phyloP scores from a whole-genome alignment of 2,113 vertebrate species.

The Thymallus thymallus region DNA sequence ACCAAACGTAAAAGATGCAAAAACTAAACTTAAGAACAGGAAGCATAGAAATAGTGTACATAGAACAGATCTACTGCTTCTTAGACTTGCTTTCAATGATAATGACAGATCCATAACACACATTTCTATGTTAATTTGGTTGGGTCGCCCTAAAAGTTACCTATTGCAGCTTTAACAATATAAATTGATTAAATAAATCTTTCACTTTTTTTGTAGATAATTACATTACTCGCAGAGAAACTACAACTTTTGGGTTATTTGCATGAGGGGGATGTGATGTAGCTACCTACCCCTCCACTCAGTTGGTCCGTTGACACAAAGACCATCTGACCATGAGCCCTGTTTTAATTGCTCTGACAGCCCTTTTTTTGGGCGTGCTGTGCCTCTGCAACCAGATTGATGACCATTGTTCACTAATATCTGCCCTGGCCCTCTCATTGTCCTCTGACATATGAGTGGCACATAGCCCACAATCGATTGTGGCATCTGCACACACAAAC shows the following conservation, averaged over 20 bases:
- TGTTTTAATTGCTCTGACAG: constrained; percentile 58
- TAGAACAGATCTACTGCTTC: too few relatives aligned
- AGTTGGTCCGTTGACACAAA: constrained; percentile 25
- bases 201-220: neutral
- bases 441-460: constrained; percentile 37
- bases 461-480: constrained; percentile 33
- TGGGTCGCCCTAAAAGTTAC: too few relatives aligned
- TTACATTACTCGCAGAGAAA: neutral
- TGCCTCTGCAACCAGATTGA: constrained; percentile 48
- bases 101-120: too few relatives aligned
- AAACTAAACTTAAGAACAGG: too few relatives aligned
- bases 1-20: too few relatives aligned
- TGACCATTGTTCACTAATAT: constrained; percentile 59
- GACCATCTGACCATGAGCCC: constrained; percentile 31
- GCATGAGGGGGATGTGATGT: neutral
- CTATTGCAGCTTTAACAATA: too few relatives aligned
- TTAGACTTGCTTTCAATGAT: too few relatives aligned
- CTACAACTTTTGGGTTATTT: neutral
- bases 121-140: too few relatives aligned
- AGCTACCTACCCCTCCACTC: constrained; percentile 2
- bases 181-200: neutral
- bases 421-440: constrained; percentile 45
- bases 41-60: too few relatives aligned
- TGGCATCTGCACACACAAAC: constrained; percentile 29
- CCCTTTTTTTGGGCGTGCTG: constrained; percentile 28